These are phyloP conservation scores for Autographa pulchrina DNA, from an alignment of 2,888 invertebrate species.

Conservation along the genomic window DNA sequence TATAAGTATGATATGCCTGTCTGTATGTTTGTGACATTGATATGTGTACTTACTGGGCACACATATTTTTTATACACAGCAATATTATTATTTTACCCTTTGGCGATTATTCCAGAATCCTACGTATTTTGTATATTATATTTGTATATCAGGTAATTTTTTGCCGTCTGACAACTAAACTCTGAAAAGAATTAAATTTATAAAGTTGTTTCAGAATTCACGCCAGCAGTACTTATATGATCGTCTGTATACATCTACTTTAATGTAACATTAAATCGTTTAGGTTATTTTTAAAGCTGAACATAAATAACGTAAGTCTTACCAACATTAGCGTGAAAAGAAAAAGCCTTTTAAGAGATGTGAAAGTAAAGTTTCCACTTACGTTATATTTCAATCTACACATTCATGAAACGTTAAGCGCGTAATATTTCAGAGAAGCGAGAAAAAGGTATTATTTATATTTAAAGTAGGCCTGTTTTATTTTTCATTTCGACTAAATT, in stretches of 20 bases:
- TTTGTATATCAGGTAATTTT: too few species aligned
- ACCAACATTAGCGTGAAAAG: conserved; percentile 3
- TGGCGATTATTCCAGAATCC: too few species aligned
- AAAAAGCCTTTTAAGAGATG: conserved; percentile 8
- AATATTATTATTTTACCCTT: too few species aligned
- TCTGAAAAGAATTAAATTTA: not conserved
- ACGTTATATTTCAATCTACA: conserved; percentile 13
- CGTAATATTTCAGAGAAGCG: conserved; percentile 21
- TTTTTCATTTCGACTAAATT: not conserved
- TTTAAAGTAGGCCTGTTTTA: conserved; percentile 14
- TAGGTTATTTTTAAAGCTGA: not conserved
- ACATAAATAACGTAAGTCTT: conserved; percentile 3
- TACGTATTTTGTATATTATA: too few species aligned
- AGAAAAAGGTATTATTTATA: conserved; percentile 25
- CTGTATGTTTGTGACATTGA: too few species aligned
- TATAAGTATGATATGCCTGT: too few species aligned
- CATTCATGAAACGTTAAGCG: conserved; percentile 34
- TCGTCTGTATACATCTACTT: not conserved
- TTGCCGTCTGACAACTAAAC: not conserved
- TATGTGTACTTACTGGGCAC: too few species aligned
- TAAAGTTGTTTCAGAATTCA: not conserved
- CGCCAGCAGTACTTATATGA: not conserved
- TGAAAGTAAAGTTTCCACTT: conserved; percentile 1
- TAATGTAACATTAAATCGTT: not conserved
- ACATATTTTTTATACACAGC: too few species aligned